Conservation (phyloP, 2,797 vertebrate genomes). For the Botia almorhae region DNA sequence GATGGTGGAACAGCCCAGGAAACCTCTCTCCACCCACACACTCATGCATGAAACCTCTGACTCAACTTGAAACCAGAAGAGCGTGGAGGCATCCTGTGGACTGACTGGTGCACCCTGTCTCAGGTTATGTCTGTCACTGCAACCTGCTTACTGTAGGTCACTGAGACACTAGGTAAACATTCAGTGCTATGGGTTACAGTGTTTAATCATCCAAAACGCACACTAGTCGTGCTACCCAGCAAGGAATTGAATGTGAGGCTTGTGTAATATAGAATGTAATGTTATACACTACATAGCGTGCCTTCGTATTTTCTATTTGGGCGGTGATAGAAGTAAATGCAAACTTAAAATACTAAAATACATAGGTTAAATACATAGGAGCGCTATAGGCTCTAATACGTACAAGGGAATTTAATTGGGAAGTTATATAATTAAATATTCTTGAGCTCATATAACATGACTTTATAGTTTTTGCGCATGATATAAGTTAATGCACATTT, state of each 20-base stretch:
- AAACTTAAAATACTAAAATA: too few species aligned
- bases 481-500: background rate
- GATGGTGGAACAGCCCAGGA: conserved; percentile 58
- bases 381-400: too few species aligned
- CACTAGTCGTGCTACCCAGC: background rate
- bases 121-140: conserved; percentile 12
- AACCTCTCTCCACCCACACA: conserved; percentile 58
- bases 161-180: conserved; percentile 3
- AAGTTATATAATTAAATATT: too few species aligned
- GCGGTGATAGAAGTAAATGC: too few species aligned
- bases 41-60: conserved; percentile 51
- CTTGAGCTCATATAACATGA: background rate
- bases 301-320: too few species aligned
- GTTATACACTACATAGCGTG: too few species aligned
- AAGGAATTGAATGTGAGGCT: too few species aligned
- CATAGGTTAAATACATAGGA: background rate
- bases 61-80: conserved; percentile 56
- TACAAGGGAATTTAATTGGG: too few species aligned
- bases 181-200: background rate
- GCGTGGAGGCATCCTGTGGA: conserved; percentile 49
- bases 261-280: too few species aligned
- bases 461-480: background rate
- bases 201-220: background rate
- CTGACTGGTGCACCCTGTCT: conserved; percentile 25
- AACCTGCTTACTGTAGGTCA: conserved; percentile 10